These are phyloP conservation scores for Tenthredo distinguenda DNA, from an alignment of 2,888 invertebrate genomes.

Conservation along the genomic window DNA sequence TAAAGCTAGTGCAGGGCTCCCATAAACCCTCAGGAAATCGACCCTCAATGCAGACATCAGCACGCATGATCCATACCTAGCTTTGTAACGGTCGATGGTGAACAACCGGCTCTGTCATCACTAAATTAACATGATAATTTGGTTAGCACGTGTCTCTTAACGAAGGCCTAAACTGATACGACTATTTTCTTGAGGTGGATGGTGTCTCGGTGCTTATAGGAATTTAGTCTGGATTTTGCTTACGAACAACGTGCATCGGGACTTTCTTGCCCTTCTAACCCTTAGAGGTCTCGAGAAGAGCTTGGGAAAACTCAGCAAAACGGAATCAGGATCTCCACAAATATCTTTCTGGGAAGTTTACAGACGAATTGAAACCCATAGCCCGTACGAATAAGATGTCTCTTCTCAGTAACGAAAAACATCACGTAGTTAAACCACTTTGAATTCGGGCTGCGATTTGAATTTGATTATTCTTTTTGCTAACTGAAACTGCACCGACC, in stretches of 20 bases:
- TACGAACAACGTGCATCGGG: not conserved
- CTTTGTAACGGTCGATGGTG: conserved; percentile 48
- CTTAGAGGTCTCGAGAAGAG: not conserved
- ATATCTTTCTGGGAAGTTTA: not conserved
- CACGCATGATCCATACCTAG: conserved; percentile 28
- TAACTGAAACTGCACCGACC: not conserved
- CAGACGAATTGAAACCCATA: not conserved
- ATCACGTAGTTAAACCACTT: not conserved
- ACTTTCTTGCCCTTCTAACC: not conserved
- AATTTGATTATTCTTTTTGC: not conserved
- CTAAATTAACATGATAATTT: conserved; percentile 47
- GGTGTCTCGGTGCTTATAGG: not conserved
- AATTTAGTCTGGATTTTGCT: not conserved
- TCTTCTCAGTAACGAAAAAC: not conserved
- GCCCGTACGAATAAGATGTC: not conserved
- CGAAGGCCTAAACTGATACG: conserved; percentile 29
- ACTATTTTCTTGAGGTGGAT: not conserved
- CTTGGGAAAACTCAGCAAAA: not conserved
- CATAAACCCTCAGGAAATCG: not conserved
- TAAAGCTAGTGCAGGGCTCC: not conserved
- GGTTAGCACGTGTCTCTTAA: conserved; percentile 44
- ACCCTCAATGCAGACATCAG: not conserved
- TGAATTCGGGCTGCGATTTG: not conserved
- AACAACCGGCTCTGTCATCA: conserved; percentile 50
- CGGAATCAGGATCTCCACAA: not conserved